Evolutionary conservation across 2,113 vertebrate species (phyloP).

Genomic region (Ancistrus triradiatus): DNA sequence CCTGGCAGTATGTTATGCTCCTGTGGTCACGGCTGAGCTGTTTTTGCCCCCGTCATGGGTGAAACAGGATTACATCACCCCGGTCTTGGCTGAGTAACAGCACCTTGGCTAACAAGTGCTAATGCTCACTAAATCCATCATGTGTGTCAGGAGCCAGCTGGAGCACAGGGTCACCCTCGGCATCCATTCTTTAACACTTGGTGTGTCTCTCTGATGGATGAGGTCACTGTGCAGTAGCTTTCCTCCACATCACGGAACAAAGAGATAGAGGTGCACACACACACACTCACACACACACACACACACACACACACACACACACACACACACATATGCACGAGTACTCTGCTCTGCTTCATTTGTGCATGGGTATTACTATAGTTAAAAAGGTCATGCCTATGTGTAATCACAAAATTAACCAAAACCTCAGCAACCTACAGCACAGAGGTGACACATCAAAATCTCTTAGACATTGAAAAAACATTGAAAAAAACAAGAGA

Average conservation of each 20-base stretch:
- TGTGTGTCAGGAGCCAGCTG: constrained; percentile 54
- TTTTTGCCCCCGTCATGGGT: constrained; percentile 31
- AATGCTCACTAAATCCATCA: constrained; percentile 58
- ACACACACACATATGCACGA: too few relatives aligned
- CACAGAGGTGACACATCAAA: too few relatives aligned
- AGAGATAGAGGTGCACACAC: constrained; percentile 8
- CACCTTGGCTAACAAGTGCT: constrained; percentile 41
- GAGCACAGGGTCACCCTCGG: constrained; percentile 57
- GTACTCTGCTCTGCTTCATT: too few relatives aligned
- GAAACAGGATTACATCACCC: constrained; percentile 51
- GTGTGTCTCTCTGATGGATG: constrained; percentile 60
- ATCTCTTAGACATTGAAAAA: too few relatives aligned
- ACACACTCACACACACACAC: constrained; percentile 25
- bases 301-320: background rate
- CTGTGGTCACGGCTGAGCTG: constrained; percentile 9
- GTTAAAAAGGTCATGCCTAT: too few relatives aligned
- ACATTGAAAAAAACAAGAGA: too few relatives aligned
- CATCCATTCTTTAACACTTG: constrained; percentile 58
- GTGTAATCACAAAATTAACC: too few relatives aligned
- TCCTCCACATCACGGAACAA: constrained; percentile 31
- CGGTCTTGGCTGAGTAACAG: constrained; percentile 40
- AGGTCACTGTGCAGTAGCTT: constrained; percentile 41
- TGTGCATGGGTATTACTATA: too few relatives aligned
- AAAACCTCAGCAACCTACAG: too few relatives aligned
- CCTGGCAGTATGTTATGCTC: constrained; percentile 15